Evolutionary conservation across 2,797 vertebrate genomes (phyloP).

Genomic region (Otolemur crassicaudatus): DNA sequence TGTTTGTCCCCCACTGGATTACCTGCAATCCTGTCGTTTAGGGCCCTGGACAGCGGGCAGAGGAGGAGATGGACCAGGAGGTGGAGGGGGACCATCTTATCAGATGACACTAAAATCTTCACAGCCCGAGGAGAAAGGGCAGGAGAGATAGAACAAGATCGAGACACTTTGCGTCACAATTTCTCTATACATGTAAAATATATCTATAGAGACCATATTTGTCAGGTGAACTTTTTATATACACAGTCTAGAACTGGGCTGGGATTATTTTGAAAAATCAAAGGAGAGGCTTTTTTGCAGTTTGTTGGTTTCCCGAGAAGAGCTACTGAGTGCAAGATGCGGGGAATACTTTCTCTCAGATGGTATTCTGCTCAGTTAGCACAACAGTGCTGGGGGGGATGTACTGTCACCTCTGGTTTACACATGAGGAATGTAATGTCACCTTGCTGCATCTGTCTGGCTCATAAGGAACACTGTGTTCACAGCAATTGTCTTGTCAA

Average conservation of each 20-base stretch:
- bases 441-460: neutral
- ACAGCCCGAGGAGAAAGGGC: neutral
- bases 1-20: neutral
- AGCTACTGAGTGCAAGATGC: neutral
- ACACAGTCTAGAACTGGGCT: neutral
- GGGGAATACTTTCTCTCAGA: neutral
- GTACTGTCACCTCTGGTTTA: neutral
- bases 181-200: neutral
- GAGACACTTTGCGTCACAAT: neutral
- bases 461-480: neutral
- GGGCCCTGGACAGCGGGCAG: neutral
- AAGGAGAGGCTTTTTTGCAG: neutral
- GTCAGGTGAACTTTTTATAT: neutral
- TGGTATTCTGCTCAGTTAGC: neutral
- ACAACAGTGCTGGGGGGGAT: neutral
- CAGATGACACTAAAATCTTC: neutral
- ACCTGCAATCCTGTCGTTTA: neutral
- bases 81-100: neutral
- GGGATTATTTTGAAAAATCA: constrained; percentile 30
- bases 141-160: neutral
- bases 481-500: neutral
- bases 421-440: neutral
- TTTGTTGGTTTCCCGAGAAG: neutral
- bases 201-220: neutral
- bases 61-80: neutral